Percentiles rank a stretch among this genome's conserved stretches.
Evolutionary conservation across 1,140 invertebrate genomes (phyloP).

Genomic region (Aphelenchoides fujianensis): DNA sequence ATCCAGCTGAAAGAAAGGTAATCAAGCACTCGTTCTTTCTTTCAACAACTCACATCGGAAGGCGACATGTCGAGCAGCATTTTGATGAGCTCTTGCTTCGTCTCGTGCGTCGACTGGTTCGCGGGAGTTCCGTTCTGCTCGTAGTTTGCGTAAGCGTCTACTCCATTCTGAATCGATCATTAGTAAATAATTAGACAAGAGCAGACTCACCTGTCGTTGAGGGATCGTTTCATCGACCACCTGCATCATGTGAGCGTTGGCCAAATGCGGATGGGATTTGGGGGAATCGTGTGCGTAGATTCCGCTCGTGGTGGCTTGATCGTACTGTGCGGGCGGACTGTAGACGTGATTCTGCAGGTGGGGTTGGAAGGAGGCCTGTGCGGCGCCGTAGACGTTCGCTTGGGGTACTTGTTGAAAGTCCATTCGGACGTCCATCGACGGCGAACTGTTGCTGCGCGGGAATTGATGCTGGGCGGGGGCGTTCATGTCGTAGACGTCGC

Average conservation of each 20-base stretch:
- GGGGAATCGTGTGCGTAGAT: neutral
- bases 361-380: too few species aligned
- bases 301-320: neutral
- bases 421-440: neutral
- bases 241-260: neutral
- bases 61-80: slow-evolving; percentile 46
- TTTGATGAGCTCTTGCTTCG: slow-evolving; percentile 41
- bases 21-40: slow-evolving; percentile 27
- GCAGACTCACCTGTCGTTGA: neutral
- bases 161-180: too few species aligned
- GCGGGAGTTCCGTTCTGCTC: too few species aligned
- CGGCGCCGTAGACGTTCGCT: neutral
- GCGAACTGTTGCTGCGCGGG: neutral
- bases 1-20: slow-evolving; percentile 25
- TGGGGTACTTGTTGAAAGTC: neutral
- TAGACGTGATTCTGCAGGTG: neutral
- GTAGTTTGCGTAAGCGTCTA: too few species aligned
- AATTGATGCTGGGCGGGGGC: too few species aligned
- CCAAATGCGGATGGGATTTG: neutral
- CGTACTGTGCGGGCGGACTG: neutral
- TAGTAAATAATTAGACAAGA: too few species aligned
- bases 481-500: slow-evolving; percentile 10
- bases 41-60: slow-evolving; percentile 26
- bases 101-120: slow-evolving; percentile 4
- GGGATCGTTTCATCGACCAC: neutral